Percentiles rank a stretch among this genome's conserved stretches.
These are phyloP conservation scores for Tetranychus piercei DNA, from an alignment of 2,888 invertebrate species.

Conservation along the genomic window DNA sequence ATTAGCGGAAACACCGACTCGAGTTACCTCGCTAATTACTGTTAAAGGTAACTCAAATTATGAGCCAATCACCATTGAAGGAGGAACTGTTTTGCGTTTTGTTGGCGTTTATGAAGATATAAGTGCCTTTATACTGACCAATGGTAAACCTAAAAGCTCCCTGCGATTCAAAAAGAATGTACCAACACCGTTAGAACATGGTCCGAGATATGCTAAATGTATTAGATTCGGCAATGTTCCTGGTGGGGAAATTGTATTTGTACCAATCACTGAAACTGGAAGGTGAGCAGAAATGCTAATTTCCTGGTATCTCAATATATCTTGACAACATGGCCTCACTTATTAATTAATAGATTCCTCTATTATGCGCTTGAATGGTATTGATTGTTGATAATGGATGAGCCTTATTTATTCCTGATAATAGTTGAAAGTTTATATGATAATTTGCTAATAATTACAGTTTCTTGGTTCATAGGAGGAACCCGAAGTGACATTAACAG, in stretches of 20 bases:
- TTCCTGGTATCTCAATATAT: too few relatives aligned
- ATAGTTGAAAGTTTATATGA: too few relatives aligned
- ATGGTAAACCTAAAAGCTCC: not conserved
- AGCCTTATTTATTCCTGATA: too few relatives aligned
- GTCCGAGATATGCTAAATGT: constrained; percentile 10
- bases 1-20: not conserved
- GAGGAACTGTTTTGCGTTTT: constrained; percentile 42
- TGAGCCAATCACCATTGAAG: not conserved
- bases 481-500: not conserved
- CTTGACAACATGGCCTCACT: too few relatives aligned
- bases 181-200: constrained; percentile 5
- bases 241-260: constrained; percentile 9
- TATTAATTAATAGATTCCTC: too few relatives aligned
- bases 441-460: not conserved
- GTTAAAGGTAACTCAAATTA: constrained; percentile 3
- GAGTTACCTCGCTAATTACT: not conserved
- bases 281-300: constrained; percentile 3
- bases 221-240: not conserved
- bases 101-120: constrained; percentile 58
- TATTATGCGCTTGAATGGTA: too few relatives aligned
- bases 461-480: not conserved
- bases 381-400: too few relatives aligned
- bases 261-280: constrained; percentile 11
- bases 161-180: not conserved
- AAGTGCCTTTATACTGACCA: constrained; percentile 17